Base-by-base conservation (phyloP, 2,888 invertebrate genomes). In the Dryococelus australis region DNA sequence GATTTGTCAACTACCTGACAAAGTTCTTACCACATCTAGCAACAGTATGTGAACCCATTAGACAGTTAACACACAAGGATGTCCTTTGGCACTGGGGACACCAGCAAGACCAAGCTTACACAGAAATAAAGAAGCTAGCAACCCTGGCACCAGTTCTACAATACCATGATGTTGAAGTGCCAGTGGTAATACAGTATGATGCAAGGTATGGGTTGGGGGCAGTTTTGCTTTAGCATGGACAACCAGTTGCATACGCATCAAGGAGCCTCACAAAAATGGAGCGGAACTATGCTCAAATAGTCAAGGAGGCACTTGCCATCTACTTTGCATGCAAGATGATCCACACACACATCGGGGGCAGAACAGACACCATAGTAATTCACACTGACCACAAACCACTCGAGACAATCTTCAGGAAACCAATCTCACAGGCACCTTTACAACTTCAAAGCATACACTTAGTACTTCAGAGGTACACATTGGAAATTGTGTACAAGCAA, bases 231-330 rank as follows among this genome's bases (percentile, higher is more conserved):
- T 26, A 24, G 28, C 27, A 80, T 26, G 80, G 28, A n/a, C 10
- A 80, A 79, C 80, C 80, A 80, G n/a, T n/a, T n/a, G 80, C 80
- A 79, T 79, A 79, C 9, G 8, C n/a, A 79, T 79, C 79, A 79
- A 13, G n/a, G 27, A 79, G 27, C n/a, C 79, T 79, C 27, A 8
- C 26, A n/a, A 80, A n/a, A n/a, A 80, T 26, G 10, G 80, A n/a
- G 0, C 24, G 80, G 12, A 80, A 3, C 80, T n/a, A 16, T 80
- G n/a, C 26, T 12, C 24, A 80, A 80, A 80, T 80, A 27, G 28
- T 80, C 80, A 20, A n/a, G n/a, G n/a, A n/a, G 13, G 26, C 80
- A n/a, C n/a, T 78, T 78, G 6, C 26, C 24, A 35, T 35, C 35
- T 35, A 35, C 35, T 26, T 28, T 80, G n/a, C 80, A 28, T 80